Evolutionary conservation across 2,888 invertebrate species (phyloP).

Genomic region (Pterostichus madidus): DNA sequence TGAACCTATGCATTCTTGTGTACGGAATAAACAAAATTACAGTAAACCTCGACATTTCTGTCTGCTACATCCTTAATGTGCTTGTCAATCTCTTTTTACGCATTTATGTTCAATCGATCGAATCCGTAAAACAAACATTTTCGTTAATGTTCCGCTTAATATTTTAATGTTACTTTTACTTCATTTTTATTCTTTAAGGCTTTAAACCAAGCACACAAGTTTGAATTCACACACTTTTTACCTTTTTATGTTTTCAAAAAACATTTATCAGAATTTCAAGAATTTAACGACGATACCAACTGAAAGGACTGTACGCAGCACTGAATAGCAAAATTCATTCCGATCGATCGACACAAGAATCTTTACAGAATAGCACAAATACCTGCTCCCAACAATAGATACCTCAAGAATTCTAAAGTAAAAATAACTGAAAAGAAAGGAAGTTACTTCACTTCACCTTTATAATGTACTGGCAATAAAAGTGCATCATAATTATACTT

Average conservation of each 20-base stretch:
- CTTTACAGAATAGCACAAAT: slow-evolving; percentile 43
- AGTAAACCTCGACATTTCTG: slow-evolving; percentile 8
- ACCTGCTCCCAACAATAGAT: slow-evolving; percentile 22
- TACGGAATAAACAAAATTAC: slow-evolving; percentile 41
- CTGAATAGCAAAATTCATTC: slow-evolving; percentile 41
- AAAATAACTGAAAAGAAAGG: slow-evolving; percentile 32
- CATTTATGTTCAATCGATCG: slow-evolving; percentile 18
- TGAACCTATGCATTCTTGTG: slow-evolving; percentile 34
- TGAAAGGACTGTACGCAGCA: neutral
- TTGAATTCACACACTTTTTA: neutral
- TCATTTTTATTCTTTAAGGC: neutral
- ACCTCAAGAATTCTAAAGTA: slow-evolving; percentile 37
- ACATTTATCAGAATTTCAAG: slow-evolving; percentile 45
- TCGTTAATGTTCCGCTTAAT: neutral
- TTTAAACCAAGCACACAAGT: neutral
- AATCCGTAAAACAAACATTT: neutral
- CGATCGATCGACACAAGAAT: slow-evolving; percentile 49
- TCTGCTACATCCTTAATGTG: slow-evolving; percentile 21
- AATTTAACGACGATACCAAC: slow-evolving; percentile 30
- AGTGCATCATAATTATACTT: neutral
- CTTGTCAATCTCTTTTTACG: slow-evolving; percentile 31
- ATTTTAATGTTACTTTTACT: neutral
- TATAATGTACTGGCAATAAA: neutral
- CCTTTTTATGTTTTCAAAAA: neutral
- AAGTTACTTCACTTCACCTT: neutral